These are phyloP conservation scores for Mythimna lalbum DNA, from an alignment of 2,888 invertebrate genomes.

Conservation along the genomic window DNA sequence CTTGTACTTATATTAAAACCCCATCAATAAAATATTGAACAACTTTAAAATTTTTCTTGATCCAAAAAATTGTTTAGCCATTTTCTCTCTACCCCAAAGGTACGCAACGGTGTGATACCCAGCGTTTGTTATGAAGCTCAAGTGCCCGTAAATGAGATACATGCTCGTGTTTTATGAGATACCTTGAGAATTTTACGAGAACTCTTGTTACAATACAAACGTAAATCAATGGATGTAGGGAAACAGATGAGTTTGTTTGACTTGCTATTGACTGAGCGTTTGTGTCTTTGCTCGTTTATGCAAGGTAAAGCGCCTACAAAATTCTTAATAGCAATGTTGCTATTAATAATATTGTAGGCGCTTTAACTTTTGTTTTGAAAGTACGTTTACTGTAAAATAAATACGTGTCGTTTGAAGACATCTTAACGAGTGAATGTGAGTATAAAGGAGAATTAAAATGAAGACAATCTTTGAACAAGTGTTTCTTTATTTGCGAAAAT, in stretches of 20 bases:
- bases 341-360: constrained; percentile 1
- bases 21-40: too few relatives aligned
- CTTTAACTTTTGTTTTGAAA: background rate
- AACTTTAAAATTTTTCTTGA: background rate
- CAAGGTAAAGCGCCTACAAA: background rate
- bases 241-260: constrained; percentile 21
- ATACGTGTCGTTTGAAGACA: background rate
- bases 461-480: background rate
- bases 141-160: constrained; percentile 78
- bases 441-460: background rate
- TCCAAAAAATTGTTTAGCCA: background rate
- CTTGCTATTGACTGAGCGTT: constrained; percentile 21
- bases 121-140: constrained; percentile 69
- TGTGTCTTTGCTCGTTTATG: background rate
- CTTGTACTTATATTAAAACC: too few relatives aligned
- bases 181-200: constrained; percentile 74
- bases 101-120: constrained; percentile 63
- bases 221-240: constrained; percentile 58
- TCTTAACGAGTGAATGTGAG: background rate
- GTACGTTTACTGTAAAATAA: too few relatives aligned
- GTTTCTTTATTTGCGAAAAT: too few relatives aligned
- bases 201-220: constrained; percentile 54
- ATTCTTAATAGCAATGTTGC: constrained; percentile 9
- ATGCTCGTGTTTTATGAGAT: constrained; percentile 75
- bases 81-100: background rate